Base-by-base conservation (phyloP, 2,888 invertebrate genomes). In the Drosophila eohydei region DNA sequence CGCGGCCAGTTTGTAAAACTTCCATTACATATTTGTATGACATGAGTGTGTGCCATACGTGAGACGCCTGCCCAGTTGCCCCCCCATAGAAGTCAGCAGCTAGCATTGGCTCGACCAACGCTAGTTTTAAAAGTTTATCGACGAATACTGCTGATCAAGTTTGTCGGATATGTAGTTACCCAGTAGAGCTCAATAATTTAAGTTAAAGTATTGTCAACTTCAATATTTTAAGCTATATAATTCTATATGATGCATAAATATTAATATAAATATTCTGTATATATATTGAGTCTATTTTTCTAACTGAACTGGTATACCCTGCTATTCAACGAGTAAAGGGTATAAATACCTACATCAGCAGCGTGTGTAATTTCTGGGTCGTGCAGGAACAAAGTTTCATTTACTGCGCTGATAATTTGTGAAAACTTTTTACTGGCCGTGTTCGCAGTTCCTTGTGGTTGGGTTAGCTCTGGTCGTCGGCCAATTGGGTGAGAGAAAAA, bases 381-480 rank as follows among this genome's bases (percentile, higher is more conserved):
- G 48, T 67, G 54, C 56, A 64, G 48, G 52, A 60, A 66, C 52
- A 88, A 88, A 83, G 73, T 83, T 83, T 74, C 69, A 73, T 84
- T 80, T 82, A 71, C 83, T 61, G 67, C 70, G 70, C 71, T 88
- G 88, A 85, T 85, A 88, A 85, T 88, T 85, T 82, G 86, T 77
- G 68, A 80, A 88, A 88, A 87, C 74, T 79, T 84, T 48, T 46
- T 36, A 16, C 28, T 32, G 38, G n/a, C 46, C 55, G 26, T 28
- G 32, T 51, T 46, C 30, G 44, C 40, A 26, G 46, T 43, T 60
- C 28, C 48, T 43, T 62, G 36, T 40, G 28, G 50, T 11, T 46
- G 66, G 69, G 50, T 77, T 67, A 76, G 41, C 34, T n/a, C 3
- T 16, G 62, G 40, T 78, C 74, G 52, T 54, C 71, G 64, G 64